Percentiles rank a stretch among this genome's conserved stretches.
These are phyloP conservation scores for Fulmarus glacialis DNA, from an alignment of 2,113 vertebrate genomes.

Conservation along the genomic window DNA sequence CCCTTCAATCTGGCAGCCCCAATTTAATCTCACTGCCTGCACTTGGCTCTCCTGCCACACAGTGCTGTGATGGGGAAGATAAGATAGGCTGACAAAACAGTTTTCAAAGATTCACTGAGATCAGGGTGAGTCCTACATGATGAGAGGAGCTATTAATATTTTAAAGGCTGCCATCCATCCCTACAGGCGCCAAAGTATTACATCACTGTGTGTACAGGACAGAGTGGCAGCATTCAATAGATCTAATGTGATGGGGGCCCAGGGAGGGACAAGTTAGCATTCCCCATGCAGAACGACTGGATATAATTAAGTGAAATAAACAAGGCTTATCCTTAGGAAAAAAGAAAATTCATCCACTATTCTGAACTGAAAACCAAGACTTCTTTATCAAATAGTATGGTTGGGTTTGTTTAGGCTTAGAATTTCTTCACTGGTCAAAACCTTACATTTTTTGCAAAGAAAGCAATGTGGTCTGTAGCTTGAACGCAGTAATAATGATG, in stretches of 20 bases:
- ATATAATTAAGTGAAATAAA: slow-evolving; percentile 51
- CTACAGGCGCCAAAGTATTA: slow-evolving; percentile 29
- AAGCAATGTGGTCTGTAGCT: background rate
- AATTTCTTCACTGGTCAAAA: background rate
- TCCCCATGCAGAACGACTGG: background rate
- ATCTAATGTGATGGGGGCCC: background rate
- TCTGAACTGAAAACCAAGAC: background rate
- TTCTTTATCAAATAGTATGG: background rate
- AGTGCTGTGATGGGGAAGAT: background rate
- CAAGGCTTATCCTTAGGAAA: background rate
- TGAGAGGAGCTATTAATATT: slow-evolving; percentile 63
- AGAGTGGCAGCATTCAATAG: slow-evolving; percentile 42
- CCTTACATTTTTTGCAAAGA: background rate
- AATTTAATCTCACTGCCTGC: background rate
- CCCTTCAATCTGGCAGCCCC: background rate
- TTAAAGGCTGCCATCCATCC: slow-evolving; percentile 54
- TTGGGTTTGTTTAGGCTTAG: background rate
- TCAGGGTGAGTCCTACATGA: background rate
- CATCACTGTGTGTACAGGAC: background rate
- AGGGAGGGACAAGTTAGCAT: background rate
- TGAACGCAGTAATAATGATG: background rate
- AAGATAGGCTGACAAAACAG: slow-evolving; percentile 6
- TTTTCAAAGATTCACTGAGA: background rate
- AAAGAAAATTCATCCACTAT: background rate
- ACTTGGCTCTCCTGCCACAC: background rate